Conservation (phyloP, 2,113 vertebrate genomes). For the Crocuta crocuta region DNA sequence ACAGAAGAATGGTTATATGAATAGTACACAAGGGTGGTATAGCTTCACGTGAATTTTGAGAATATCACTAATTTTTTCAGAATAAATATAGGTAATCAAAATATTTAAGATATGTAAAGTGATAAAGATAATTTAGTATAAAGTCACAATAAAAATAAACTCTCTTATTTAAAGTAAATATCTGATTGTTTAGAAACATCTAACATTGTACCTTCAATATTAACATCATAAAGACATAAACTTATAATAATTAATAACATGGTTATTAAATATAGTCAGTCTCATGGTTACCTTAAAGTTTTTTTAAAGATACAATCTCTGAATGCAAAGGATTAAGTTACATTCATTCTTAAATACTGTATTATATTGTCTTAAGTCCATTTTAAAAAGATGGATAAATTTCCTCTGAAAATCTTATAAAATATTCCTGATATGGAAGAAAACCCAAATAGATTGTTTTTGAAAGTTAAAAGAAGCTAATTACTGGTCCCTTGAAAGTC, state of each 20-base stretch:
- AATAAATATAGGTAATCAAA: background rate
- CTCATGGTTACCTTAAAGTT: background rate
- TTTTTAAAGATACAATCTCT: slow-evolving; percentile 48
- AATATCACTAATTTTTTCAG: background rate
- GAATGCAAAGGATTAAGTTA: slow-evolving; percentile 46
- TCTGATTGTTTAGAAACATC: background rate
- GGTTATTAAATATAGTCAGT: background rate
- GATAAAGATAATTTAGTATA: background rate
- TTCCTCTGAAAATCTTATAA: slow-evolving; percentile 56
- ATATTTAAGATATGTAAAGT: background rate
- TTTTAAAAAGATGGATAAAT: background rate
- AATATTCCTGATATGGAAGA: slow-evolving; percentile 54
- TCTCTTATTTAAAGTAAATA: background rate
- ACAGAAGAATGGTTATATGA: background rate
- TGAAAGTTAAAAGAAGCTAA: slow-evolving; percentile 73
- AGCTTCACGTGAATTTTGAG: background rate
- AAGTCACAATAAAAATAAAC: background rate
- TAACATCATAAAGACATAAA: background rate
- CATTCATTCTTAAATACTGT: background rate
- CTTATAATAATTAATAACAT: background rate
- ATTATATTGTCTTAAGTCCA: background rate
- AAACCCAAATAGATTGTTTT: slow-evolving; percentile 71
- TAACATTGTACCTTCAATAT: background rate
- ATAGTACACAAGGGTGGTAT: background rate
- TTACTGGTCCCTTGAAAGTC: slow-evolving; percentile 71